These are phyloP conservation scores for Anas bernieri DNA, from an alignment of 2,797 vertebrate genomes.

Conservation along the genomic window DNA sequence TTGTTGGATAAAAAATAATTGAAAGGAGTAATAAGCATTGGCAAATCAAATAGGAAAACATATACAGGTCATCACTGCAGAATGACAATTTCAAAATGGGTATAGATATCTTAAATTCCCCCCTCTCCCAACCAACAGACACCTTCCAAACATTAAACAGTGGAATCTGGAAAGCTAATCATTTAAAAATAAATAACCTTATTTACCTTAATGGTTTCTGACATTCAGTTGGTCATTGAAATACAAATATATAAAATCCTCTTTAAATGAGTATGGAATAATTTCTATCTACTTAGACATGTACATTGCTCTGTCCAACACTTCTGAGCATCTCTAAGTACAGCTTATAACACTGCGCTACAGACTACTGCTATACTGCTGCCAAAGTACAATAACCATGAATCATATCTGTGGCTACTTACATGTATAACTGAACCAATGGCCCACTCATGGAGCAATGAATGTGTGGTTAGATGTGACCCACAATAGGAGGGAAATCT, in stretches of 20 bases:
- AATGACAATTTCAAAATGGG: not conserved
- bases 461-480: not conserved
- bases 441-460: not conserved
- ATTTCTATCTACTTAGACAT: not conserved
- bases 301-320: not conserved
- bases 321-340: not conserved
- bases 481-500: fast-evolving
- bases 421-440: not conserved
- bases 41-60: not conserved
- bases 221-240: not conserved
- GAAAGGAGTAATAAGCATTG: not conserved
- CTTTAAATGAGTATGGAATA: not conserved
- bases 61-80: not conserved
- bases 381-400: not conserved
- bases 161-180: not conserved
- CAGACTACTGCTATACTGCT: not conserved
- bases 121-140: too few species aligned
- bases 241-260: not conserved
- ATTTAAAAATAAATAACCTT: not conserved
- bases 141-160: not conserved
- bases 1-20: not conserved
- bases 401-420: not conserved
- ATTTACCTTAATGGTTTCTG: not conserved
- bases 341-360: not conserved
- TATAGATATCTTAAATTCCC: not conserved